Conservation (phyloP, 2,113 vertebrate genomes). For the Silurus asotus region DNA sequence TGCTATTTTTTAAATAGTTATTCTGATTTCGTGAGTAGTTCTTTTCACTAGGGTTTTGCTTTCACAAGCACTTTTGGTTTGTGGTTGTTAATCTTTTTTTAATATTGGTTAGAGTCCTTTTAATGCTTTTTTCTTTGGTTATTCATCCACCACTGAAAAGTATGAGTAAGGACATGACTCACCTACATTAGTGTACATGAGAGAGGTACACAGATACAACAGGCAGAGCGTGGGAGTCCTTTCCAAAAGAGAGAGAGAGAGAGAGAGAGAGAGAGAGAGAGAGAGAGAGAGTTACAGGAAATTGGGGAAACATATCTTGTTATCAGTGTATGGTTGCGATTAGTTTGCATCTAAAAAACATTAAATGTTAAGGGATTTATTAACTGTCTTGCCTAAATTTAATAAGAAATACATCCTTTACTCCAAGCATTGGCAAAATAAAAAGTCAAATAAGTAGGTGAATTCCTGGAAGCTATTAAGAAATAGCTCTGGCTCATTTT, state of each 20-base stretch:
- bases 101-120: not conserved
- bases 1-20: not conserved
- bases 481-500: not conserved
- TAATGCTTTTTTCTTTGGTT: not conserved
- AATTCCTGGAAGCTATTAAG: not conserved
- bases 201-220: slow-evolving; percentile 55
- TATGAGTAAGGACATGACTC: slow-evolving; percentile 19
- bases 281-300: slow-evolving; percentile 20
- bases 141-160: not conserved
- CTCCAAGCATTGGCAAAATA: not conserved
- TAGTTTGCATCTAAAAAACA: not conserved
- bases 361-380: not conserved
- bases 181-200: slow-evolving; percentile 64
- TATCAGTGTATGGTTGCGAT: not conserved
- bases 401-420: not conserved
- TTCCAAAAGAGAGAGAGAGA: slow-evolving; percentile 1
- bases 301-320: not conserved
- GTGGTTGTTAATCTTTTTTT: not conserved
- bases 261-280: not conserved
- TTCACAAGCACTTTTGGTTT: not conserved
- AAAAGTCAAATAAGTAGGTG: not conserved
- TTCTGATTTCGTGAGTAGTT: not conserved
- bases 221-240: slow-evolving; percentile 65
- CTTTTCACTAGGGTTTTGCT: not conserved
- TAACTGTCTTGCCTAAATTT: not conserved